Evolutionary conservation across 2,113 vertebrate species (phyloP).

Genomic region (Tympanuchus pallidicinctus): DNA sequence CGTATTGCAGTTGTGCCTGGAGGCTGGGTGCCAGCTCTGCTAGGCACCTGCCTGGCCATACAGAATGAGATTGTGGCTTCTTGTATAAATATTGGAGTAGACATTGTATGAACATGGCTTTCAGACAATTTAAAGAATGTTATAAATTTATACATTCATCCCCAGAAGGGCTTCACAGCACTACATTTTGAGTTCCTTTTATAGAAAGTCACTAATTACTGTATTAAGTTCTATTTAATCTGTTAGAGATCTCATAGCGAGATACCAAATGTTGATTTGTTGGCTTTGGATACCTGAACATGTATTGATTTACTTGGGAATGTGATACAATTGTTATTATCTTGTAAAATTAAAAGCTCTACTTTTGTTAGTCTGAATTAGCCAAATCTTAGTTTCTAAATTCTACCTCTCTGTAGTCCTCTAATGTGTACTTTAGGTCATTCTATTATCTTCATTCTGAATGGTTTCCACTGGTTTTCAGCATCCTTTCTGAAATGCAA

Average conservation of each 20-base stretch:
- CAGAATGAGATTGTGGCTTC: background rate
- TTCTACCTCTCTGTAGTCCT: background rate
- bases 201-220: background rate
- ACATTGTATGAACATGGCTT: background rate
- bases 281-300: background rate
- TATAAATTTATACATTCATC: background rate
- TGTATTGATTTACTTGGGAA: background rate
- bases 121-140: background rate
- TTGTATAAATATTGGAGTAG: background rate
- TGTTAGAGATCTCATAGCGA: background rate
- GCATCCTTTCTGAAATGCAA: background rate
- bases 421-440: background rate
- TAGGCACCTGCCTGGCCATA: background rate
- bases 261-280: background rate
- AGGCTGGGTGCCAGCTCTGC: background rate
- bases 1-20: background rate
- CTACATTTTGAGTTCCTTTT: background rate
- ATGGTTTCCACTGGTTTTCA: background rate
- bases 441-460: background rate
- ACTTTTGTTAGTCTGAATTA: background rate
- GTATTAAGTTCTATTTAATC: background rate
- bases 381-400: background rate
- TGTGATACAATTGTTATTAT: background rate
- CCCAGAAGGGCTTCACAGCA: background rate
- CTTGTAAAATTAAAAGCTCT: background rate